Conservation (phyloP, 2,888 invertebrate species). For the Pterostichus madidus region DNA sequence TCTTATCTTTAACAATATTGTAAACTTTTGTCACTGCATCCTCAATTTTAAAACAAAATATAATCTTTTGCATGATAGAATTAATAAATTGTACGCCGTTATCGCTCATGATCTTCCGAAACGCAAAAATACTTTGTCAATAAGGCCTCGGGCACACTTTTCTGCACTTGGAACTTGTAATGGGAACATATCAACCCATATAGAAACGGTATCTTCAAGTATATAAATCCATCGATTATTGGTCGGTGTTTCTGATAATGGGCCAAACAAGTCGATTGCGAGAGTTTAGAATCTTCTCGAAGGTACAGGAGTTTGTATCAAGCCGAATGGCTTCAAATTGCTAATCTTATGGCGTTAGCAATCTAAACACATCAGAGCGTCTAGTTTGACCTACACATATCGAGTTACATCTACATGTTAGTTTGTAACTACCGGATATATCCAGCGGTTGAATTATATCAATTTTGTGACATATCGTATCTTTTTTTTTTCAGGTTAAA, state of each 20-base stretch:
- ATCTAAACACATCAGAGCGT: no score
- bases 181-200: neutral
- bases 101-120: neutral
- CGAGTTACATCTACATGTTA: no score
- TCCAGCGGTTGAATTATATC: no score
- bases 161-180: conserved; percentile 2
- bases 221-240: neutral
- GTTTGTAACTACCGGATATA: no score
- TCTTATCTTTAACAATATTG: no score
- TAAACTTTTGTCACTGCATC: no score
- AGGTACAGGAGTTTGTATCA: neutral
- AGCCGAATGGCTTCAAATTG: neutral
- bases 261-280: neutral
- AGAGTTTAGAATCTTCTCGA: neutral
- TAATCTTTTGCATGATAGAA: neutral
- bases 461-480: no score
- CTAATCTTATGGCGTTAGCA: neutral
- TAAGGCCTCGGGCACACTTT: neutral
- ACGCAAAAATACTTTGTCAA: neutral
- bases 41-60: neutral
- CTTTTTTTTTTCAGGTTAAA: no score
- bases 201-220: neutral
- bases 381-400: no score
- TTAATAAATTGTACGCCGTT: neutral
- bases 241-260: neutral